phyloP scores from a whole-genome alignment of 1,140 invertebrate genomes.

The Dolichoris vasculosae region DNA sequence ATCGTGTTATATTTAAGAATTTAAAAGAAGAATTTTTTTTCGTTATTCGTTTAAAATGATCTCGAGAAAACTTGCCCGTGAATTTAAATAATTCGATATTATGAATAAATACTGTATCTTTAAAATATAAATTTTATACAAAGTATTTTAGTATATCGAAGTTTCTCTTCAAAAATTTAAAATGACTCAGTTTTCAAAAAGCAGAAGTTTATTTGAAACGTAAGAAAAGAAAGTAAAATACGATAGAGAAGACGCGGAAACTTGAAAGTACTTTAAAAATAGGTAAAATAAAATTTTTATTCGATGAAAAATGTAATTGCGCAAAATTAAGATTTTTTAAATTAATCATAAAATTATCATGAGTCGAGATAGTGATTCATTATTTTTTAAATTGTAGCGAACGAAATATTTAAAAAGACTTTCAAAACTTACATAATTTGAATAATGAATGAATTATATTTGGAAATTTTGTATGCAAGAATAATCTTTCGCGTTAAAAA shows the following conservation, averaged over 20 bases:
- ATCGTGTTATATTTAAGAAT: neutral
- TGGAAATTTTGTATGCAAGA: no score
- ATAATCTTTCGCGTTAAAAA: no score
- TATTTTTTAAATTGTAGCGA: neutral
- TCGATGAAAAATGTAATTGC: neutral
- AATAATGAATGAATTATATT: neutral
- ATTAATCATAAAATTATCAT: neutral
- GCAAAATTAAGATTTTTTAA: neutral
- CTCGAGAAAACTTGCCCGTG: neutral
- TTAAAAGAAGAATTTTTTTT: neutral
- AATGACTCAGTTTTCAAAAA: neutral
- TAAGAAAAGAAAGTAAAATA: neutral
- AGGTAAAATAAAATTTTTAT: neutral
- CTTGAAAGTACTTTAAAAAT: neutral
- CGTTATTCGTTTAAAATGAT: neutral
- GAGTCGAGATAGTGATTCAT: neutral
- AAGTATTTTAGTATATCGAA: neutral
- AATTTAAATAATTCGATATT: neutral
- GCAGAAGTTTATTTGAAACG: neutral
- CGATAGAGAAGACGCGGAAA: neutral
- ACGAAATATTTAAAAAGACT: no score
- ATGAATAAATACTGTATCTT: neutral
- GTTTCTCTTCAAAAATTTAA: neutral
- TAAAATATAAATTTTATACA: neutral
- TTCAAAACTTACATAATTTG: no score